Base-by-base conservation (phyloP, 2,888 invertebrate species). In the Hypsopygia costalis region DNA sequence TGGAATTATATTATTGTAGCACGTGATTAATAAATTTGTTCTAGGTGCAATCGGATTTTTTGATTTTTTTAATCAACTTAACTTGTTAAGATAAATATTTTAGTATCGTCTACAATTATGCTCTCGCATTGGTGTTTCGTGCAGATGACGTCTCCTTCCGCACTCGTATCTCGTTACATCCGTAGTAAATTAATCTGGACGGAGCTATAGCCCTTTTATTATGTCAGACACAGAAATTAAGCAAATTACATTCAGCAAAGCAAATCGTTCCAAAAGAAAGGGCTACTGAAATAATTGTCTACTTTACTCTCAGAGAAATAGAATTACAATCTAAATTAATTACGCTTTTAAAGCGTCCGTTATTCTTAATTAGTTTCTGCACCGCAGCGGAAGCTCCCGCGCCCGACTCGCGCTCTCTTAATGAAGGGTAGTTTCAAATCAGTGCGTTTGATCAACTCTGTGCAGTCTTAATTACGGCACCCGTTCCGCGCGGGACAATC, bases 291-390 rank as follows among this genome's bases (percentile, higher is more conserved):
- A 88, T 88, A 86, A 88, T 87, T 86, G 87, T 87, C 85, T 85
- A 81, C 83, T 82, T 87, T 86, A 82, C 80, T 87, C 82, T 69
- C 75, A 69, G 81, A 80, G 87, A 88, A 87, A 88, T 88, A 88
- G 87, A 88, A 88, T 88, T 88, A 88, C 87, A 87, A 87, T 88
- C 83, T 88, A 87, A 88, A 88, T 88, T 87, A 87, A 88, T 88
- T 88, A 88, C 85, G 88, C 86, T 82, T 87, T 87, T 87, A 87
- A 88, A 88, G 81, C 87, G 87, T 88, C 87, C 88, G 88, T 88
- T 88, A 87, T 87, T 88, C 87, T 88, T 88, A 88, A 88, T 88
- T 88, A 88, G 88, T 88, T 87, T 86, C 81, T 83, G 88, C 87
- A 86, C 87, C 87, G 86, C 86, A 86, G 81, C 87, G 86, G 85